phyloP scores from a whole-genome alignment of 2,888 invertebrate species.

The Drosophila limbata region DNA sequence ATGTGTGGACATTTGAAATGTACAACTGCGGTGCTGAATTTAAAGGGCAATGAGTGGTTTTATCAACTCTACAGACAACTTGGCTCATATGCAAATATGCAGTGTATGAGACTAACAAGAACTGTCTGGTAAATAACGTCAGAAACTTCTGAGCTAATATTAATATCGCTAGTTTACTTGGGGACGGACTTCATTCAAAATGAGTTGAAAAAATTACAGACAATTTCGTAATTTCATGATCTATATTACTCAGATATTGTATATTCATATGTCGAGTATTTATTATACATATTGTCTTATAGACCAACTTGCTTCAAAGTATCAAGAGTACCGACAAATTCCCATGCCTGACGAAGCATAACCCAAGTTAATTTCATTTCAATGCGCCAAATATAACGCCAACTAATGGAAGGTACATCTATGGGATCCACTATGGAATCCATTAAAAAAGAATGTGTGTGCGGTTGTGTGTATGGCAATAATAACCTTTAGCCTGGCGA shows the following conservation, averaged over 20 bases:
- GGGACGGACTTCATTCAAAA: too few species aligned
- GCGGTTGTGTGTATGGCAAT: constrained; percentile 8
- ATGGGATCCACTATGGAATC: constrained; percentile 31
- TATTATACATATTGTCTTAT: too few species aligned
- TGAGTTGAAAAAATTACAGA: too few species aligned
- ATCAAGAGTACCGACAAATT: constrained; percentile 38
- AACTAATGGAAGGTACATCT: constrained; percentile 18
- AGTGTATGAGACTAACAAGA: too few species aligned
- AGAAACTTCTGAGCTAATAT: too few species aligned
- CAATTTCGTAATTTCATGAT: neutral
- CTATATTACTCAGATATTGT: neutral
- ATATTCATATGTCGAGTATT: neutral
- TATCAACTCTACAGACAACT: neutral
- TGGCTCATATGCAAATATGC: neutral
- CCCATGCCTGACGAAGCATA: constrained; percentile 73
- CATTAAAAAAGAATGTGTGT: neutral
- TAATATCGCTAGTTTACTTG: too few species aligned
- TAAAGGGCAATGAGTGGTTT: constrained; percentile 8
- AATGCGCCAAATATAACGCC: constrained; percentile 52
- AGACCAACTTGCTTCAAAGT: neutral
- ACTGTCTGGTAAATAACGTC: too few species aligned
- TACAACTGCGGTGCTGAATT: neutral
- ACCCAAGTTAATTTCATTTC: constrained; percentile 33
- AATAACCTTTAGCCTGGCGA: constrained; percentile 30
- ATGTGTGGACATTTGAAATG: constrained; percentile 11